A percentile compares a stretch with the other conserved stretches of the same genome.
Conservation (phyloP, 2,113 vertebrate genomes). For the Syrrhaptes paradoxus region DNA sequence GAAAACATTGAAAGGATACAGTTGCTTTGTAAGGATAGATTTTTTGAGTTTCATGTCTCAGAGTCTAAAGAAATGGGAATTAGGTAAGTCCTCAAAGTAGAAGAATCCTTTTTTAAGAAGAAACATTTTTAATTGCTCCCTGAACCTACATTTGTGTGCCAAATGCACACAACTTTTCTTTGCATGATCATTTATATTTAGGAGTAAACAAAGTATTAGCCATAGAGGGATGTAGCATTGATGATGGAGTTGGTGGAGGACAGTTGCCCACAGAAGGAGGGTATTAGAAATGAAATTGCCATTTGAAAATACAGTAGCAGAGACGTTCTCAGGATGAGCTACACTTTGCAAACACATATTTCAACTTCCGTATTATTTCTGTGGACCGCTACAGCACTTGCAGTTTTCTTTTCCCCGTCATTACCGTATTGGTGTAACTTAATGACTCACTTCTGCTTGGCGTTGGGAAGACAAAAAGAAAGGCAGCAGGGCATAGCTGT, state of each 20-base stretch:
- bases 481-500: background rate
- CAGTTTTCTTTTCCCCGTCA: background rate
- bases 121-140: background rate
- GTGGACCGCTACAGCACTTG: background rate
- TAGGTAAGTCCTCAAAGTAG: background rate
- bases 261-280: background rate
- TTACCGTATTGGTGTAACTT: background rate
- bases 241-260: background rate
- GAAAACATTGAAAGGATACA: background rate
- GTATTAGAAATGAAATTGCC: background rate
- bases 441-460: background rate
- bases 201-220: background rate
- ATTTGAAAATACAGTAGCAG: background rate
- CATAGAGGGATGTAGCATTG: too few relatives aligned
- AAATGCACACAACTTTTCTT: background rate
- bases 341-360: background rate
- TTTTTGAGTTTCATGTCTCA: background rate
- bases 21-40: background rate
- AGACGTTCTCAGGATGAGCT: background rate
- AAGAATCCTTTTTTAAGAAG: background rate
- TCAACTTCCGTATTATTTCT: background rate
- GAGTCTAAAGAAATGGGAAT: background rate
- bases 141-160: fast-evolving
- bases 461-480: background rate
- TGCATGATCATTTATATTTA: background rate